Evolutionary conservation across 2,797 vertebrate genomes (phyloP), one percentile per base, ranked within the genome.

Genomic region (Rhadinocentrus ornatus): DNA sequence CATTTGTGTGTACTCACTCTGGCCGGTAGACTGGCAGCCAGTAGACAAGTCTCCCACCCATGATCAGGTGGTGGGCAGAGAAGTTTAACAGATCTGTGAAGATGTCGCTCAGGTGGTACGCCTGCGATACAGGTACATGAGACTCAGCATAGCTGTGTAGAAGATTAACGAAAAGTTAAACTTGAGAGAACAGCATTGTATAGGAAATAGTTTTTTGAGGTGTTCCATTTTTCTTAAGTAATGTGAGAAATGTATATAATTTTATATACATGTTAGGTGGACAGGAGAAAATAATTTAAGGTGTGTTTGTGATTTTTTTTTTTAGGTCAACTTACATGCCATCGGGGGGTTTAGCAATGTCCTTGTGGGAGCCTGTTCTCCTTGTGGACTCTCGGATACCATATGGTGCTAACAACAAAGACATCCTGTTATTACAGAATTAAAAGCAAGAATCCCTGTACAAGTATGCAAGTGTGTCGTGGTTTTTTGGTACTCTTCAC

Each of bases 351-450:
- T 95, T 98, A 6, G 83, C 77, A 15, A 89, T 79, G 80, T 97
- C 96, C 89, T 96, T 98, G 83, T 95, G 94, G 29, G 97, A 97
- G 22, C 97, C 97, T 2, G 94, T 97, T 93, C 94, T 97, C 84
- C 97, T 95, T 39, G 96, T 98, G 68, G 98, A 97, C 92, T 99
- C 98, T 74, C 98, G 95, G 83, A 99, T 96, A 50, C 98, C 98
- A 50, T 99, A 99, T 0, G 98, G 98, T 71, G 98, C 98, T 99
- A 65, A 65, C 0, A 44, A 65, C 15, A 59, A 52, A 39, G 1
- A 46, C 2, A 26, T 22, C n/a, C 20, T 22, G 46, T n/a, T 22
- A 48, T 48, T 22, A 22, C 22, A 48, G 20, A 22, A 10, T 10
- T 22, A 10, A 48, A 48, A 48, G 46, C n/a, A 48, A 9, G 18